These are phyloP conservation scores for Micropoecilia bifurca DNA, from an alignment of 2,797 vertebrate species.

Conservation along the genomic window DNA sequence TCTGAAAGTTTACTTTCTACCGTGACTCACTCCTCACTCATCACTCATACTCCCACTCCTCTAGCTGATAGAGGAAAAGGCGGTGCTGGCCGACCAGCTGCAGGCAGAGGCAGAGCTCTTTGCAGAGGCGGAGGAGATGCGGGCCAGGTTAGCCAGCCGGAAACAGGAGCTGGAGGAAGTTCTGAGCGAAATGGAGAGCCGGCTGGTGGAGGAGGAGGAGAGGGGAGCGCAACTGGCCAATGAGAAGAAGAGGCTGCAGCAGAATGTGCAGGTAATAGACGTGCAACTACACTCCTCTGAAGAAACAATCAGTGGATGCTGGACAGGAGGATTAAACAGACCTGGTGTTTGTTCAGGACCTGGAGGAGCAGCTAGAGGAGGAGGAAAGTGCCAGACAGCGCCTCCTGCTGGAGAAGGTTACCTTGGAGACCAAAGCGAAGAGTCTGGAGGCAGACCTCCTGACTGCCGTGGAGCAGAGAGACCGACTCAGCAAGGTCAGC, in stretches of 20 bases:
- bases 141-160: conserved; percentile 84
- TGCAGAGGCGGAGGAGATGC: conserved; percentile 90
- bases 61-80: conserved; percentile 88
- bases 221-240: conserved; percentile 83
- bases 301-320: neutral
- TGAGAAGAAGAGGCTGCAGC: conserved; percentile 89
- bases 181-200: conserved; percentile 87
- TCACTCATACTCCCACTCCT: conserved; percentile 8
- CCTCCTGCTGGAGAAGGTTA: conserved; percentile 91
- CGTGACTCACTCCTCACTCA: neutral
- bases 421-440: conserved; percentile 88
- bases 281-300: neutral
- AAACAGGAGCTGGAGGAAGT: conserved; percentile 93
- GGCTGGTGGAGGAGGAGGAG: conserved; percentile 91
- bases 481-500: conserved; percentile 86
- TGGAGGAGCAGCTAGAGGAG: conserved; percentile 91
- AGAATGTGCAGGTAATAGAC: conserved; percentile 85
- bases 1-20: neutral
- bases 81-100: conserved; percentile 88
- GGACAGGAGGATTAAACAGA: neutral
- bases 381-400: conserved; percentile 91
- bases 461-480: conserved; percentile 85
- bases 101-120: conserved; percentile 91
- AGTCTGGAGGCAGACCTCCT: conserved; percentile 86
- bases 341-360: conserved; percentile 77